Base-by-base conservation (phyloP, 2,888 invertebrate species). In the Hecatera dysodea region DNA sequence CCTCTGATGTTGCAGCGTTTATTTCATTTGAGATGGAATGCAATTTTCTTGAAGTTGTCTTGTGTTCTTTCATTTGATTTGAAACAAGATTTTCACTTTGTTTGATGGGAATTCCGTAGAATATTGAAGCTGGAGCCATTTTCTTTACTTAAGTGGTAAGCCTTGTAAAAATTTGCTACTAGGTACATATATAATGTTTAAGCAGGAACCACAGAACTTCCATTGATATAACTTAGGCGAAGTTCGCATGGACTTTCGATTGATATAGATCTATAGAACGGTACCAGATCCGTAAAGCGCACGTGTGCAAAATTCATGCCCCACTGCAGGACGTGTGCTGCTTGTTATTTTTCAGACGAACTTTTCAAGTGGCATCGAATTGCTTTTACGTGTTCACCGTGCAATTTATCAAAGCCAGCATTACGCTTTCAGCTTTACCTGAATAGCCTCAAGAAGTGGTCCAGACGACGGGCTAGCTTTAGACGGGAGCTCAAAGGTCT, bases 361-460 rank as follows among this genome's bases (percentile, higher is more conserved):
- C 33, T 46, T 81, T 75, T 67, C 60, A 50, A 57, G 46, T 76
- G 33, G 27, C 33, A 53, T 59, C 48, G 24, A 57, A 81, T 76
- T 68, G 82, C 72, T 79, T 72, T 59, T 73, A 33, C 62, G 53
- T 78, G 64, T 78, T 78, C 73, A 61, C 27, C 63, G 44, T n/a
- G n/a, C 61, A 59, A 83, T 79, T 59, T 78, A 74, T 67, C 57
- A 67, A 65, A 65, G 75, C 56, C 39, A 48, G 66, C 59, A 64
- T 67, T 80, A 48, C 56, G 53, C 52, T 63, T 78, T 56, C 22
- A 78, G 60, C 61, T 29, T 36, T 44, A 74, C 80, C 80, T 83
- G 75, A 83, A 79, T 83, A 50, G 64, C 67, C 36, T 11, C 42
- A 50, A 79, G 78, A 62, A 74, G 53, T 82, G 56, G 75, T 73